Evolutionary conservation across 2,888 invertebrate genomes (phyloP).

Genomic region (Sylvicola fuscatus): DNA sequence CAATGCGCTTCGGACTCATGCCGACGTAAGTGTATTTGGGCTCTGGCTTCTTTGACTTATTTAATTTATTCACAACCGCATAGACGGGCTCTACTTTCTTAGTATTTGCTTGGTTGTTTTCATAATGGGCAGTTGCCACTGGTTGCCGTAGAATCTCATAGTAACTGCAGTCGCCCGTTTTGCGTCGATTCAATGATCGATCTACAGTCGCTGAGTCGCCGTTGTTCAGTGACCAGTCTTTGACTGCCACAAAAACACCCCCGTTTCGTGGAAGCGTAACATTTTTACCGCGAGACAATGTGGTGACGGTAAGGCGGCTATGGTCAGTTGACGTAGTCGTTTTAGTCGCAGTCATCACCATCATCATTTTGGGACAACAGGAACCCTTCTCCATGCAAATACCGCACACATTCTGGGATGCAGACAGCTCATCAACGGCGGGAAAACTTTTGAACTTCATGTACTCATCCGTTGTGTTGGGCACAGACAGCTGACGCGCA

Average conservation of each 20-base stretch:
- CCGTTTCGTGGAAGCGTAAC: constrained; percentile 27
- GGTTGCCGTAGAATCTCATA: constrained; percentile 4
- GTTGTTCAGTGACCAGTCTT: constrained; percentile 33
- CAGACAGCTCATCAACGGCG: not conserved
- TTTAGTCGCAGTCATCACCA: too few relatives aligned
- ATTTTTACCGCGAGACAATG: constrained; percentile 14
- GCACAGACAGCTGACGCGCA: constrained; percentile 1
- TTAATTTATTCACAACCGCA: constrained; percentile 25
- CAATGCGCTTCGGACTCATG: not conserved
- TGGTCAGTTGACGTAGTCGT: not conserved
- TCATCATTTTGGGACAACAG: too few relatives aligned
- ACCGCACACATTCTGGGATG: constrained; percentile 1
- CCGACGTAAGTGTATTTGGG: constrained; percentile 4
- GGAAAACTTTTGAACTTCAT: constrained; percentile 2
- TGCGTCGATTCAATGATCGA: not conserved
- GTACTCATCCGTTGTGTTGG: constrained; percentile 2
- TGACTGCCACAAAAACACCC: constrained; percentile 39
- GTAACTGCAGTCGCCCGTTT: not conserved
- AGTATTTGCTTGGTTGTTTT: constrained; percentile 11
- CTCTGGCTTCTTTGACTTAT: constrained; percentile 20
- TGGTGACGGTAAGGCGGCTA: constrained; percentile 22
- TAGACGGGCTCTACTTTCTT: constrained; percentile 18
- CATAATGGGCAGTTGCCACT: constrained; percentile 11
- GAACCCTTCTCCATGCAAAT: constrained; percentile 2
- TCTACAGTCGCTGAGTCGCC: constrained; percentile 5